phyloP scores from a whole-genome alignment of 2,888 invertebrate species.

The Diploptera punctata region DNA sequence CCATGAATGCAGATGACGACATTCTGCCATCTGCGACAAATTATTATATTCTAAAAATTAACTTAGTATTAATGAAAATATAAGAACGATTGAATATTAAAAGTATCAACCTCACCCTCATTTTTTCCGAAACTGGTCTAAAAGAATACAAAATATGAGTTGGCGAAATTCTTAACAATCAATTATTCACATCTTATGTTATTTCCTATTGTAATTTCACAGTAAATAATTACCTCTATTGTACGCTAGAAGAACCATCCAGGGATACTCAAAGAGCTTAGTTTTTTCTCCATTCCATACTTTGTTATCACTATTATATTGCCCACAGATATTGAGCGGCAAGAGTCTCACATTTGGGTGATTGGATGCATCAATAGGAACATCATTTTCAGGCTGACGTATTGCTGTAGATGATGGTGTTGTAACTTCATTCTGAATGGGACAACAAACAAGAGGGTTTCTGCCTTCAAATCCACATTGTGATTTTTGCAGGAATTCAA shows the following conservation, averaged over 20 bases:
- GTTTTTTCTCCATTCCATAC: slow-evolving; percentile 69
- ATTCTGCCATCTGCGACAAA: too few species aligned
- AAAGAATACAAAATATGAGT: too few species aligned
- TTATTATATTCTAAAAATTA: too few species aligned
- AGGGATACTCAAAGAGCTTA: slow-evolving; percentile 70
- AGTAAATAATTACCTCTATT: slow-evolving; percentile 46
- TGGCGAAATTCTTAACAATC: too few species aligned
- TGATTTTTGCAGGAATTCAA: slow-evolving; percentile 32
- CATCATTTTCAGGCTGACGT: neutral
- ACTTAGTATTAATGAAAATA: too few species aligned
- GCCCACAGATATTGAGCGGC: slow-evolving; percentile 62
- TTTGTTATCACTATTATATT: slow-evolving; percentile 57
- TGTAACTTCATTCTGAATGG: neutral
- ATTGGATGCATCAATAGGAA: slow-evolving; percentile 52
- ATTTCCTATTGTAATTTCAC: too few species aligned
- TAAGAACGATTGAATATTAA: too few species aligned
- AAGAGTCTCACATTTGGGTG: slow-evolving; percentile 55
- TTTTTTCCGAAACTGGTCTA: too few species aligned
- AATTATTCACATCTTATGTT: too few species aligned
- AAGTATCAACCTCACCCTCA: too few species aligned
- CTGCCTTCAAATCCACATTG: slow-evolving; percentile 37
- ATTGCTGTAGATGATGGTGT: too few species aligned
- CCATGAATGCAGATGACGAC: too few species aligned
- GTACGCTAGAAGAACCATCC: slow-evolving; percentile 78
- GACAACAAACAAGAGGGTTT: slow-evolving; percentile 40